Evolutionary conservation across 2,888 invertebrate species (phyloP), one percentile per base, ranked within the genome.

Genomic region (Caenorhabditis zanzibari): DNA sequence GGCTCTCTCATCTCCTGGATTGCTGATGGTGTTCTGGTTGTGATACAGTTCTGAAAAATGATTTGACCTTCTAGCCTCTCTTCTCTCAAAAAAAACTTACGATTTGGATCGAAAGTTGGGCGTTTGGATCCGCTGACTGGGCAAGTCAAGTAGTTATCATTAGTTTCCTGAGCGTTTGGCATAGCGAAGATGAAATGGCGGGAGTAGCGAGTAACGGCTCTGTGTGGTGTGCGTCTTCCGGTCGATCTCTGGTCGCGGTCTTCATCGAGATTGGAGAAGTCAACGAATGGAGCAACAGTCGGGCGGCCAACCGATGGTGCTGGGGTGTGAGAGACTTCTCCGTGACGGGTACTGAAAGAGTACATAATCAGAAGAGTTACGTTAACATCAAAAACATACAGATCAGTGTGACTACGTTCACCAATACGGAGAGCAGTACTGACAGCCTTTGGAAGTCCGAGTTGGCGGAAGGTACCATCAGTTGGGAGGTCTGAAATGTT

Each of bases 381-480:
- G 9, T 26, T 14, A 26, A 41, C 4, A 35, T 12, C 5, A 16
- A 9, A 19, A 68, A 73, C 72, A 5, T 59, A 80, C 80, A 83
- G 74, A 54, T 83, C 83, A 19, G 79, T 79, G 52, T 73, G 69
- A 75, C 79, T 80, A 16, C 84, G 69, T 66, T 84, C 84, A 10
- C 81, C 84, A 68, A 84, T 77, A 7, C 84, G 80, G 35, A 84
- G 81, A 41, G 84, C 84, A 24, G 84, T 79, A 49, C 84, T 84
- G 59, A 84, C 84, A 24, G 84, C 72, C 56, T 77, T 79, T 19
- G 86, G 86, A 19, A 86, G 72, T n/a, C 66, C 75, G 12, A 86
- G 68, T 14, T 69, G 71, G n/a, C 71, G 66, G 75, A 86, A 72
- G 5, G 83, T 83, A 49, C 61, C 74, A 22, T 82, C 86, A 35